These are phyloP conservation scores for Malurus splendens DNA, from an alignment of 2,797 vertebrate species.

Conservation along the genomic window DNA sequence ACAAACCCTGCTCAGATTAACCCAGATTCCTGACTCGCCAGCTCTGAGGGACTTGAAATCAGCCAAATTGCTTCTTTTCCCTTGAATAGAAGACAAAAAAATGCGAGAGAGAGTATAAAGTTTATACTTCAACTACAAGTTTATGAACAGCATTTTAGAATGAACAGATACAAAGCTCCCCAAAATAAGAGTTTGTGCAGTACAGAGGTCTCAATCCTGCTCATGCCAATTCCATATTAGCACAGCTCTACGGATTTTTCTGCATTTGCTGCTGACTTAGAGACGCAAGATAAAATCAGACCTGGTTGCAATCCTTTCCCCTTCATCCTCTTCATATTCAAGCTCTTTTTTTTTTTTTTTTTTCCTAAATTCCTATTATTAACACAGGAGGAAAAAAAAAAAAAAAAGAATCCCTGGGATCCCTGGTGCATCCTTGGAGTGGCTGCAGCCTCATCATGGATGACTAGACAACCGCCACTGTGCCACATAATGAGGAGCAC, in stretches of 20 bases:
- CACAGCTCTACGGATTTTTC: not conserved
- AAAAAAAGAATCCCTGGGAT: not conserved
- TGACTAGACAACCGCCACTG: constrained; percentile 42
- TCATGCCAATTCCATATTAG: not conserved
- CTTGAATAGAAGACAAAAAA: not conserved
- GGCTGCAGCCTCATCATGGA: constrained; percentile 36
- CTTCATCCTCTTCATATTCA: constrained; percentile 3
- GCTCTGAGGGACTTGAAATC: not conserved
- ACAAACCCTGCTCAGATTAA: constrained; percentile 22
- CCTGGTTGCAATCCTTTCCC: not conserved
- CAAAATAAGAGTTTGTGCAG: not conserved
- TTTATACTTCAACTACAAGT: not conserved
- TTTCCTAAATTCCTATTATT: constrained; percentile 14
- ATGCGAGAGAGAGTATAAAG: not conserved
- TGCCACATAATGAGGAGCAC: constrained; percentile 59
- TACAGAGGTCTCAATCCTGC: not conserved
- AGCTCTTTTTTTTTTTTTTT: not conserved
- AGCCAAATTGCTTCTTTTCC: not conserved
- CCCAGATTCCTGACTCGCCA: constrained; percentile 6
- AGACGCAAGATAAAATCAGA: not conserved
- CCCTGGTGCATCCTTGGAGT: constrained; percentile 19
- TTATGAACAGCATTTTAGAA: not conserved
- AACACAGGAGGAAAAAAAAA: not conserved
- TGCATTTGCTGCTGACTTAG: not conserved
- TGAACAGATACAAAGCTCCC: not conserved